Conservation (phyloP, 1,140 invertebrate species). For the Papilio machaon region DNA sequence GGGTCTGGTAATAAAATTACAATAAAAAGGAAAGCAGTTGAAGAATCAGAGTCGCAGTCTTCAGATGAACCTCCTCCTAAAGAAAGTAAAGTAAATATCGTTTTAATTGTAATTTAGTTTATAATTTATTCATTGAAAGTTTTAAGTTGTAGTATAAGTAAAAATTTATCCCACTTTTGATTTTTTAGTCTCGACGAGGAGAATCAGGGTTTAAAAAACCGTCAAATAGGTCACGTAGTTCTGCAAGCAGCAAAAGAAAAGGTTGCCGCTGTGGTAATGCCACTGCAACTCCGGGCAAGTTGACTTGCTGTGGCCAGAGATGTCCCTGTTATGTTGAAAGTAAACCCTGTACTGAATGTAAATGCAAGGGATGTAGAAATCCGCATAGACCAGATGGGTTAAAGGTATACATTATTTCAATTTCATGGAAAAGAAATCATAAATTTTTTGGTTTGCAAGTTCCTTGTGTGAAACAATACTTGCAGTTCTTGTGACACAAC, state of each 20-base stretch:
- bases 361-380: slow-evolving; percentile 95
- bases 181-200: slow-evolving; percentile 64
- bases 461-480: neutral
- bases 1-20: slow-evolving; percentile 91
- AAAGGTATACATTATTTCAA: slow-evolving; percentile 83
- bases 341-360: slow-evolving; percentile 93
- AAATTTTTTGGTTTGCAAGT: neutral
- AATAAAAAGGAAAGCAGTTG: slow-evolving; percentile 89
- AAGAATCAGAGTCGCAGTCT: slow-evolving; percentile 68
- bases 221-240: slow-evolving; percentile 75
- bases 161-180: too few species aligned
- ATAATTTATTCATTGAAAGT: slow-evolving; percentile 27
- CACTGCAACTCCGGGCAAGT: slow-evolving; percentile 91
- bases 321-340: slow-evolving; percentile 96
- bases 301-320: slow-evolving; percentile 95
- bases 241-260: slow-evolving; percentile 83
- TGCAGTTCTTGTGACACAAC: neutral
- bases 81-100: slow-evolving; percentile 67
- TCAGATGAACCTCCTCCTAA: slow-evolving; percentile 56
- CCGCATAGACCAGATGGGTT: slow-evolving; percentile 90
- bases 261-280: slow-evolving; percentile 96
- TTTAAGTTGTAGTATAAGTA: slow-evolving; percentile 3
- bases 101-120: slow-evolving; percentile 28
- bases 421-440: neutral
- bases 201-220: slow-evolving; percentile 81